Evolutionary conservation across 2,888 invertebrate genomes (phyloP).

Genomic region (Pseudeuparius sepicola): DNA sequence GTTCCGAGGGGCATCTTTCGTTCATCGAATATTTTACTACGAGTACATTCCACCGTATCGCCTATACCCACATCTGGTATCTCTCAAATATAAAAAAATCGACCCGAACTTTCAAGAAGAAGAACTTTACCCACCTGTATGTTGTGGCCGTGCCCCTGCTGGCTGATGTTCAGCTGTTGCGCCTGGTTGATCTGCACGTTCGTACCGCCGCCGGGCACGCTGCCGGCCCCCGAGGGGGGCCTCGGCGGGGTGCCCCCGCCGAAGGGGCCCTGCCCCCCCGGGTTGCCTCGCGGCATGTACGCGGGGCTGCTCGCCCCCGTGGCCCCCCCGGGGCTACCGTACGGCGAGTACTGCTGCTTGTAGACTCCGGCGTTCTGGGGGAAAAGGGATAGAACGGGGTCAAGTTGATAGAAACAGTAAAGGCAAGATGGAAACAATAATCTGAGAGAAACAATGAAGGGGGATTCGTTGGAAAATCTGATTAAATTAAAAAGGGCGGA

Average conservation of each 20-base stretch:
- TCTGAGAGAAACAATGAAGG: constrained; percentile 32
- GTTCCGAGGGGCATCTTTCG: too few species aligned
- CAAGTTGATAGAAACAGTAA: too few species aligned
- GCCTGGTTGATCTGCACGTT: constrained; percentile 78
- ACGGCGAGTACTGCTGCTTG: constrained; percentile 60
- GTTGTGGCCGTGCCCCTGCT: constrained; percentile 60
- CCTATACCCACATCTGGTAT: too few species aligned
- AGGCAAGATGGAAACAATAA: too few species aligned
- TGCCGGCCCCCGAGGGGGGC: constrained; percentile 43
- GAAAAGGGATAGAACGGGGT: too few species aligned
- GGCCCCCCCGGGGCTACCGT: constrained; percentile 53
- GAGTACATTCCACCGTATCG: neutral
- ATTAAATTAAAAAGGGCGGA: too few species aligned
- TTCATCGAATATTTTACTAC: constrained; percentile 2
- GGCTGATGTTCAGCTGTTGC: constrained; percentile 77
- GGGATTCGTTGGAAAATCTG: constrained; percentile 1
- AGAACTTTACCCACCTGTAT: constrained; percentile 75
- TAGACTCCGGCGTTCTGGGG: too few species aligned
- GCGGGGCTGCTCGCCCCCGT: constrained; percentile 47
- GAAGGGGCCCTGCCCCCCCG: constrained; percentile 28
- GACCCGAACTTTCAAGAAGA: too few species aligned
- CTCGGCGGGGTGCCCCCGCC: constrained; percentile 42
- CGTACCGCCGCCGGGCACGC: constrained; percentile 36
- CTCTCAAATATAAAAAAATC: constrained; percentile 6
- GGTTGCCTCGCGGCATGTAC: constrained; percentile 34